phyloP scores from a whole-genome alignment of 1,140 invertebrate species.

The Chironomus striatipennis region DNA sequence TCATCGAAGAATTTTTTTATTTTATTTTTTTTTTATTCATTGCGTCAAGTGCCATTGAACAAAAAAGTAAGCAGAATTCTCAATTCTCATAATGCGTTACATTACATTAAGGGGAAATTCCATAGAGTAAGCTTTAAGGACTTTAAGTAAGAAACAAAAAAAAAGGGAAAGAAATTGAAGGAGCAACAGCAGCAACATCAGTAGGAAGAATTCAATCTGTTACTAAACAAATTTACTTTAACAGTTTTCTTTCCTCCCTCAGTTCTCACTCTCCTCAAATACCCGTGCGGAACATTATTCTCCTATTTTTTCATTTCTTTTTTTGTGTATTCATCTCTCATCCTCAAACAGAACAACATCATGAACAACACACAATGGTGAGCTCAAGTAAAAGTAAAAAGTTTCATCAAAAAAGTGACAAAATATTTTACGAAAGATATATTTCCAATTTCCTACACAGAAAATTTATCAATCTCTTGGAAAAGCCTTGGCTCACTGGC shows the following conservation, averaged over 20 bases:
- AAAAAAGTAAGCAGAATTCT: background rate
- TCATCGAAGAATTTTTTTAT: background rate
- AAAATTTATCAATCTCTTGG: constrained; percentile 5
- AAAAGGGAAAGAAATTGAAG: background rate
- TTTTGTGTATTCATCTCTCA: background rate
- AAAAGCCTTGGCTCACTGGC: background rate
- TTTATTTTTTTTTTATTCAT: constrained; percentile 1
- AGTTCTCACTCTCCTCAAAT: background rate
- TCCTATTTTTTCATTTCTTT: no score
- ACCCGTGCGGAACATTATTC: no score
- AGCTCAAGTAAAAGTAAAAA: background rate
- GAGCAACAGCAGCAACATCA: background rate
- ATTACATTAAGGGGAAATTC: background rate
- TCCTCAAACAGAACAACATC: background rate
- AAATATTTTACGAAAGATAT: constrained; percentile 4
- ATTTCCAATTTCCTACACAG: constrained; percentile 12
- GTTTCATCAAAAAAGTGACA: constrained; percentile 1
- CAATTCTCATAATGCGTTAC: constrained; percentile 1
- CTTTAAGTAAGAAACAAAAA: background rate
- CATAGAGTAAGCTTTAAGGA: background rate
- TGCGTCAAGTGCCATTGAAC: background rate
- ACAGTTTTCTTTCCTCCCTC: background rate
- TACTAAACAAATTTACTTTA: constrained; percentile 15
- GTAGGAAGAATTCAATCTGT: background rate
- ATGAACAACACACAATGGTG: background rate